A percentile compares a stretch with the other conserved stretches of the same genome.
These are phyloP conservation scores for Chymomyza fuscimana DNA, from an alignment of 2,888 invertebrate genomes.

Conservation along the genomic window DNA sequence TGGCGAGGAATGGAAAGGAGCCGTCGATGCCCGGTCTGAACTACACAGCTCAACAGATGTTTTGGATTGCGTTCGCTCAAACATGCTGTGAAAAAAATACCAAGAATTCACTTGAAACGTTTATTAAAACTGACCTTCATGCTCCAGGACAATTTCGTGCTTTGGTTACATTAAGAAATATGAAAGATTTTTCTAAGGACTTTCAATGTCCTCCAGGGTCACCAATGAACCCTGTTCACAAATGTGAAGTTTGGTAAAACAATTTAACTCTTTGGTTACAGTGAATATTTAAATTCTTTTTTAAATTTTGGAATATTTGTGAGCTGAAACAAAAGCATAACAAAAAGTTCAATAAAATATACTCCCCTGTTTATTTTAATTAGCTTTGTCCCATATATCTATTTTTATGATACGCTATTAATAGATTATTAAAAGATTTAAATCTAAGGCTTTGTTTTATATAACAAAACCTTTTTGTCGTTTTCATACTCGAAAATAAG, in stretches of 20 bases:
- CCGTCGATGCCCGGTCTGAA: conserved; percentile 86
- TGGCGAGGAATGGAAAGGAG: conserved; percentile 84
- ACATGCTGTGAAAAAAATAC: conserved; percentile 93
- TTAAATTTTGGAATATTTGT: no score
- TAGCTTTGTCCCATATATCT: no score
- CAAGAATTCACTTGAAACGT: conserved; percentile 87
- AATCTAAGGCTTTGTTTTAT: no score
- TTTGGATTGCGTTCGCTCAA: conserved; percentile 92
- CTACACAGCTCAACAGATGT: conserved; percentile 86
- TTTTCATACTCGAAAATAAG: no score
- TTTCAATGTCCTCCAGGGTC: conserved; percentile 91
- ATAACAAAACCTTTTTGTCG: no score
- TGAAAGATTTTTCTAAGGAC: conserved; percentile 92
- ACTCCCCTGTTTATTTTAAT: no score
- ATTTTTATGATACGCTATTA: no score
- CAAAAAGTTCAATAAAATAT: no score
- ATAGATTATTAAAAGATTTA: no score
- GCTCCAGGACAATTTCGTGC: conserved; percentile 91
- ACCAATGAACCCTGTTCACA: conserved; percentile 94
- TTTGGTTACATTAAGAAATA: conserved; percentile 95
- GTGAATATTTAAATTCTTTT: no score
- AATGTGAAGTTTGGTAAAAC: conserved; percentile 93
- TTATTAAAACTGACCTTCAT: conserved; percentile 89
- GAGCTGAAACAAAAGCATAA: no score
- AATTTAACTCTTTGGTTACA: no score